Evolutionary conservation across 2,888 invertebrate genomes (phyloP), one percentile per base, ranked within the genome.

Genomic region (Lycaena phlaeas): DNA sequence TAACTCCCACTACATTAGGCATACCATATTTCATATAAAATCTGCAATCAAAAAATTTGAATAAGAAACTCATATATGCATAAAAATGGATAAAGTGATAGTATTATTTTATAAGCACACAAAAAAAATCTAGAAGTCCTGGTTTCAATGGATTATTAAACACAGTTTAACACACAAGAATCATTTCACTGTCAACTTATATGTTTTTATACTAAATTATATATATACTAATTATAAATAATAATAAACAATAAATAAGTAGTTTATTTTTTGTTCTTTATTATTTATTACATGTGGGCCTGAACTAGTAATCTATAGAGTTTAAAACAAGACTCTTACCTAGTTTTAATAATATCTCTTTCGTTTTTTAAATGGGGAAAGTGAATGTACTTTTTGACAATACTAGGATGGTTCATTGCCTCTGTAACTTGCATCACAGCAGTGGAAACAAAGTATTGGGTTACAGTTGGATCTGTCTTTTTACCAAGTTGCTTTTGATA

Each of bases 1-100:
- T 61, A 34, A 76, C 73, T 0, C 81, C 81, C 2, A 82, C 63
- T 9, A 79, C 75, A 48, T 79, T 78, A 0, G 81, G 81, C 10
- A 82, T 64, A 1, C 76, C 78, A 45, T 74, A 79, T 43, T 81
- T 81, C 72, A 79, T 73, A 51, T 79, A 81, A 44, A 81, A 82
- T 46, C 81, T 81, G 51, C 2, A 64, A 58, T 22, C 14, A 11
- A 18, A 12, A 2, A 5, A 31, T 6, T 27, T 3, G 15, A 30
- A 11, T 11, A 30, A 1, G 26, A 1, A 34, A 0, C 28, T 22
- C 53, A 48, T n/a, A n/a, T n/a, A n/a, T n/a, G n/a, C n/a, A n/a
- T n/a, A n/a, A n/a, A n/a, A n/a, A n/a, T n/a, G n/a, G n/a, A n/a
- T n/a, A n/a, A n/a, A n/a, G n/a, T n/a, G n/a, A n/a, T n/a, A n/a